These are phyloP conservation scores for Pyrrhopygopsis socrates DNA, from an alignment of 2,888 invertebrate species.

Conservation along the genomic window DNA sequence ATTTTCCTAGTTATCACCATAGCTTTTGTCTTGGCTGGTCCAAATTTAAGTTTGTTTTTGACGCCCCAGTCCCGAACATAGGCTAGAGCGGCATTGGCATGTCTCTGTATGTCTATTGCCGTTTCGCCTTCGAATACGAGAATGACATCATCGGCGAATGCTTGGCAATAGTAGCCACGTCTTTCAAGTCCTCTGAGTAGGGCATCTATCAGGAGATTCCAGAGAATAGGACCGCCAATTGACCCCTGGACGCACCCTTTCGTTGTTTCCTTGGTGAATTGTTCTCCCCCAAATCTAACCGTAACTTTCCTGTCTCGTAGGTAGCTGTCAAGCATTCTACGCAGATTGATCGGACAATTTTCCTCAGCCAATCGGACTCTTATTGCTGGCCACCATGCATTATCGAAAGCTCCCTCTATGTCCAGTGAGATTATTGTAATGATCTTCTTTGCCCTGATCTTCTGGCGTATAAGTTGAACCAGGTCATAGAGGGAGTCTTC, in stretches of 20 bases:
- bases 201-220: conserved; percentile 20
- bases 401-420: conserved; percentile 31
- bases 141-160: neutral
- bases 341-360: neutral
- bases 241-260: conserved; percentile 17
- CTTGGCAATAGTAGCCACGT: neutral
- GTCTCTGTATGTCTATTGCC: neutral
- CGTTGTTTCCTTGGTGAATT: neutral
- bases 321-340: neutral
- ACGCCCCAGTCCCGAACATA: neutral
- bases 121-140: neutral
- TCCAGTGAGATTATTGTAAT: neutral
- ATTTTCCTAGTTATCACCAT: neutral
- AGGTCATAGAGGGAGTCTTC: conserved; percentile 27
- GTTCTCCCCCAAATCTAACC: neutral
- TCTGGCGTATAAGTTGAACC: neutral
- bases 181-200: neutral
- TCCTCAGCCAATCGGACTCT: neutral
- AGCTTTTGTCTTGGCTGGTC: conserved; percentile 6
- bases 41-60: conserved; percentile 2
- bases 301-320: neutral
- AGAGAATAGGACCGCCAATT: conserved; percentile 2
- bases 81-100: neutral
- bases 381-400: conserved; percentile 27
- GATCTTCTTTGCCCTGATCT: neutral